Conservation (phyloP, 2,113 vertebrate genomes). For the Chelonoidis abingdonii region DNA sequence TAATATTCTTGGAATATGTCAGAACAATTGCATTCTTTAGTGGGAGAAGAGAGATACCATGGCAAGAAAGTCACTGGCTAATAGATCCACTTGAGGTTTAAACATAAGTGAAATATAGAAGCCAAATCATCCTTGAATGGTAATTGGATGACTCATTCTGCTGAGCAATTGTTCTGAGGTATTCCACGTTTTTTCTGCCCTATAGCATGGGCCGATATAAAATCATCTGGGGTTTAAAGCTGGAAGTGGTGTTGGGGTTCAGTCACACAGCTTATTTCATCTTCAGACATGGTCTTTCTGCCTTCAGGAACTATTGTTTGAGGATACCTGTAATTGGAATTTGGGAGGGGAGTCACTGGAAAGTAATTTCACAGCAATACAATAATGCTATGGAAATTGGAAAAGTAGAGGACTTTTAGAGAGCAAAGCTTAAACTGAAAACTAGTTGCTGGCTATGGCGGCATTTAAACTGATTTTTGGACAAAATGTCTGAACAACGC, state of each 20-base stretch:
- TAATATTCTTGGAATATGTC: background rate
- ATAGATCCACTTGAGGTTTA: background rate
- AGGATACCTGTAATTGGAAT: background rate
- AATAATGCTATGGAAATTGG: background rate
- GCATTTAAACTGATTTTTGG: background rate
- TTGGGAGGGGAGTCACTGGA: background rate
- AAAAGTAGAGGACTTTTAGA: background rate
- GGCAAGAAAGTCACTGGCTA: background rate
- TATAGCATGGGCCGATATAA: background rate
- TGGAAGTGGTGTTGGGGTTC: background rate
- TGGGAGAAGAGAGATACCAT: background rate
- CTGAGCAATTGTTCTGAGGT: background rate
- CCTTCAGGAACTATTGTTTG: background rate
- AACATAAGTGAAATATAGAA: background rate
- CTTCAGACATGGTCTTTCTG: background rate
- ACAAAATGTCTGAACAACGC: background rate
- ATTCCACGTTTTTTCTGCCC: background rate
- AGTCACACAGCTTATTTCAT: background rate
- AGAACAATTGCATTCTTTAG: background rate
- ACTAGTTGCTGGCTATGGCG: background rate
- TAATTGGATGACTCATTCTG: background rate
- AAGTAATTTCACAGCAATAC: background rate
- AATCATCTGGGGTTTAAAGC: background rate
- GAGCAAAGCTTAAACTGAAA: background rate
- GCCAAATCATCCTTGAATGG: background rate